Evolutionary conservation across 1,140 invertebrate species (phyloP).

Genomic region (Cecropterus lyciades): DNA sequence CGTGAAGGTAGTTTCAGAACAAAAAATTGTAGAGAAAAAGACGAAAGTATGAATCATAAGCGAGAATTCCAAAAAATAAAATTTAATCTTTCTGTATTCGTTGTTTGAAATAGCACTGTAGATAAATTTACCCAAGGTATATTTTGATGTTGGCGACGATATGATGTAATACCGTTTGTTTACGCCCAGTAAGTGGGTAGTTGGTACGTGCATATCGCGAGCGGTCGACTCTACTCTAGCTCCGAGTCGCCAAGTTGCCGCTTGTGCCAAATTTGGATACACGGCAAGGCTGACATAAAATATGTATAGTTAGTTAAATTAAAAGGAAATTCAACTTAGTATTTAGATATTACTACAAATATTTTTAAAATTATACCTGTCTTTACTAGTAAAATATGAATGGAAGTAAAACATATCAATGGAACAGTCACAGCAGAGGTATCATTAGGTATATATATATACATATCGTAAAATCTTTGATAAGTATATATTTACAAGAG

Average conservation of each 20-base stretch:
- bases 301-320: background rate
- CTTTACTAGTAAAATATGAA: too few species aligned
- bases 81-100: slow-evolving; percentile 33
- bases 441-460: too few species aligned
- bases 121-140: slow-evolving; percentile 44
- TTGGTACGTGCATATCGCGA: slow-evolving; percentile 66
- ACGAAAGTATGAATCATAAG: slow-evolving; percentile 48
- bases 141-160: slow-evolving; percentile 44
- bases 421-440: too few species aligned
- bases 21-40: slow-evolving; percentile 10
- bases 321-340: too few species aligned
- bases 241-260: slow-evolving; percentile 68
- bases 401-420: too few species aligned
- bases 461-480: too few species aligned
- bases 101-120: slow-evolving; percentile 41
- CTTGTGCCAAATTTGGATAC: slow-evolving; percentile 68
- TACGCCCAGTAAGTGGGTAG: slow-evolving; percentile 66
- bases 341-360: too few species aligned
- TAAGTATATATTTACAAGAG: too few species aligned
- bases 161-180: slow-evolving; percentile 77
- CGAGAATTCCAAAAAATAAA: slow-evolving; percentile 63
- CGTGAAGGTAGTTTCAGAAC: slow-evolving; percentile 3
- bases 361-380: too few species aligned
- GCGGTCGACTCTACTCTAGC: slow-evolving; percentile 44
- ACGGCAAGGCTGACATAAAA: slow-evolving; percentile 26